Evolutionary conservation across 2,113 vertebrate genomes (phyloP).

Genomic region (Salvelinus namaycush): DNA sequence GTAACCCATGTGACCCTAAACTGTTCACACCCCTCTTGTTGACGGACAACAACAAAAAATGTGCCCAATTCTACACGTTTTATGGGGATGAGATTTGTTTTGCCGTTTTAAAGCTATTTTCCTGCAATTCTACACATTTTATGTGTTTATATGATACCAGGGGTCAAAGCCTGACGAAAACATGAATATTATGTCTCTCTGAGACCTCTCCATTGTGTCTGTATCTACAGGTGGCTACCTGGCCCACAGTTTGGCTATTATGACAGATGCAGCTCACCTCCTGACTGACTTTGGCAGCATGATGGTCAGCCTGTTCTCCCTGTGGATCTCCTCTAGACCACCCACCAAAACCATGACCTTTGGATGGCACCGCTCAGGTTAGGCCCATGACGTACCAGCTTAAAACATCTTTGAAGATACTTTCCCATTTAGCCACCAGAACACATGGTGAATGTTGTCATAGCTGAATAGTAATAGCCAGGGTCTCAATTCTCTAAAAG

Average conservation of each 20-base stretch:
- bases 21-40: no score
- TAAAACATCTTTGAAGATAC: not conserved
- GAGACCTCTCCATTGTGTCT: not conserved
- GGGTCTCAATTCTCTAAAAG: not conserved
- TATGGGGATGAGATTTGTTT: no score
- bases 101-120: no score
- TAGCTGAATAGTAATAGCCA: no score
- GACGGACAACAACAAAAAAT: no score
- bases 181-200: not conserved
- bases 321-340: slow-evolving; percentile 89
- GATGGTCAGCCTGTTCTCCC: slow-evolving; percentile 93
- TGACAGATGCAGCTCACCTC: slow-evolving; percentile 93
- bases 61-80: no score
- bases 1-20: no score
- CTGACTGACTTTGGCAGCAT: slow-evolving; percentile 95
- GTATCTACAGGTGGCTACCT: slow-evolving; percentile 85
- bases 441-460: not conserved
- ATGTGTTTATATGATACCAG: no score
- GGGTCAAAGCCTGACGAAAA: no score
- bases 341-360: slow-evolving; percentile 91
- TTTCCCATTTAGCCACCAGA: not conserved
- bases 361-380: slow-evolving; percentile 87
- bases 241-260: slow-evolving; percentile 95
- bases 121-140: no score
- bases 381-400: not conserved